phyloP scores from a whole-genome alignment of 2,888 invertebrate genomes.

The Campopleginae sp. region DNA sequence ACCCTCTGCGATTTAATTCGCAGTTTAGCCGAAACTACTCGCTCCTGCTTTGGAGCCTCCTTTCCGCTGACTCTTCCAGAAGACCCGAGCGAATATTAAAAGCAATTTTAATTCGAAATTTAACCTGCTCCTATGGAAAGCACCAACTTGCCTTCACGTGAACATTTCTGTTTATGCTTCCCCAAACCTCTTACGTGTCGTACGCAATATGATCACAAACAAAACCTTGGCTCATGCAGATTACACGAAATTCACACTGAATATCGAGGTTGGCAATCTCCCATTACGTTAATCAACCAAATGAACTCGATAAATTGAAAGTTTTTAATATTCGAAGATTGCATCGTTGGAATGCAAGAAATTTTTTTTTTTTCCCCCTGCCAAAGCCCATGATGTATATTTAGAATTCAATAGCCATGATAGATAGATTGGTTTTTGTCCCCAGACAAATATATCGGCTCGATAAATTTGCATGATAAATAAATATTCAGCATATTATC shows the following conservation, averaged over 20 bases:
- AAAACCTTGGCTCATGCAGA: not conserved
- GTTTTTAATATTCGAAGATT: too few species aligned
- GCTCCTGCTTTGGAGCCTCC: constrained; percentile 1
- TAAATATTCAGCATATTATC: too few species aligned
- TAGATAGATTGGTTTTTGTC: too few species aligned
- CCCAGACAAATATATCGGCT: too few species aligned
- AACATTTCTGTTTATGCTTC: not conserved
- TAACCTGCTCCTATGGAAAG: not conserved
- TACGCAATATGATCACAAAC: constrained; percentile 68
- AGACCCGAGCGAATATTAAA: constrained; percentile 20
- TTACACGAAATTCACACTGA: constrained; percentile 16
- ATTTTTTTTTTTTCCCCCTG: too few species aligned
- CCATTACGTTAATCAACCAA: constrained; percentile 76
- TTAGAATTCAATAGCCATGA: too few species aligned
- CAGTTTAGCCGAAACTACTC: constrained; percentile 38
- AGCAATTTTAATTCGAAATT: not conserved
- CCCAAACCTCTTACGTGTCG: constrained; percentile 12
- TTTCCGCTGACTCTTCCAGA: constrained; percentile 1
- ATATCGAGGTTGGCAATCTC: constrained; percentile 60
- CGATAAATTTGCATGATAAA: too few species aligned
- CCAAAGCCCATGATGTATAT: too few species aligned
- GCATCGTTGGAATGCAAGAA: too few species aligned
- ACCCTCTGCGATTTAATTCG: constrained; percentile 24
- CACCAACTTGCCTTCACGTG: not conserved
- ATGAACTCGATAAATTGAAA: too few species aligned